Percentiles rank a stretch among this genome's conserved stretches.
phyloP scores from a whole-genome alignment of 1,140 invertebrate species.

The Saccostrea echinata region DNA sequence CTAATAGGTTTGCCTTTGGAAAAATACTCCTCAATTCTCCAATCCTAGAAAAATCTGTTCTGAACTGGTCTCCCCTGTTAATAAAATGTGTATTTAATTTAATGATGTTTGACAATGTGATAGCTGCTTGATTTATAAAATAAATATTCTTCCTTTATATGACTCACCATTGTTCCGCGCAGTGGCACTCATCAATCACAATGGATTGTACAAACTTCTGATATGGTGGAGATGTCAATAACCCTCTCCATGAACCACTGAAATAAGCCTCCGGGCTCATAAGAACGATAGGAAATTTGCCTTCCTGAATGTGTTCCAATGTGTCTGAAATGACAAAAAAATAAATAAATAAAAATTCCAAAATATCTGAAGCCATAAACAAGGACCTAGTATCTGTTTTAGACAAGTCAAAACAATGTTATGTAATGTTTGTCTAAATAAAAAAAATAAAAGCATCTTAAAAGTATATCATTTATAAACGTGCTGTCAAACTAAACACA shows the following conservation, averaged over 20 bases:
- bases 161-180: slow-evolving; percentile 29
- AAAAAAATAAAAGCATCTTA: no score
- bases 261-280: slow-evolving; percentile 19
- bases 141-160: neutral
- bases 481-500: no score
- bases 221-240: slow-evolving; percentile 8
- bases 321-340: no score
- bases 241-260: neutral
- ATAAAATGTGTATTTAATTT: neutral
- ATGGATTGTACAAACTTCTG: neutral
- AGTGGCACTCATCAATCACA: slow-evolving; percentile 21
- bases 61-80: neutral
- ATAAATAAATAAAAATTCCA: no score
- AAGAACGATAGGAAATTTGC: neutral
- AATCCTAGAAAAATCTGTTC: neutral
- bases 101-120: neutral
- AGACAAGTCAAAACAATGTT: no score
- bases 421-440: no score
- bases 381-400: no score
- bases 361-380: no score
- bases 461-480: no score
- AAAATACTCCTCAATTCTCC: neutral
- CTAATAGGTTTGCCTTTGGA: neutral
- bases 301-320: no score
- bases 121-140: neutral